Evolutionary conservation across 2,888 invertebrate species (phyloP), one percentile per base, ranked within the genome.

Genomic region (Invenusta paracnida): DNA sequence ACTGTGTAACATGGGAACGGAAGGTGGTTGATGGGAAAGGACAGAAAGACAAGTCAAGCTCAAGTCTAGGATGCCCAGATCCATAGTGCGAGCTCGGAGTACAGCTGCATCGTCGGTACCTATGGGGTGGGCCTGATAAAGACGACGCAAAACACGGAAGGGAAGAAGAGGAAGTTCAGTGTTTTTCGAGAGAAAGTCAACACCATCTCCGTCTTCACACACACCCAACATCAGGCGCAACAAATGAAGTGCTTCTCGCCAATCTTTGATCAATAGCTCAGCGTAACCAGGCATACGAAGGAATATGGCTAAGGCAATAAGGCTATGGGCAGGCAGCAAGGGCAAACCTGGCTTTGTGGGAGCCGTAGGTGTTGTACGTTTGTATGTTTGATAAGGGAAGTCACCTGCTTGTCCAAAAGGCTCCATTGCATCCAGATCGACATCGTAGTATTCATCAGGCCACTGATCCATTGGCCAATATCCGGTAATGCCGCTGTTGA

Each of bases 221-320:
- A 96, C 96, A 0, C 97, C 97, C 27, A 97, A 93, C 48, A 96
- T 95, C 83, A 97, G 93, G 1, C 96, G 93, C 88, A 97, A 92
- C 87, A 97, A 93, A 90, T 95, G 96, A 89, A 95, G 94, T 0
- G 97, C 97, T 87, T 95, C 94, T 88, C 90, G 89, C 88, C 95
- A 93, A 89, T 95, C 94, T 91, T 96, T 95, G 29, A 97, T 93
- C 87, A 97, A 91, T 79, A 96, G 95, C 90, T 95, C 96, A 0
- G 96, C 96, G 91, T 96, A 97, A 0, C 96, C 95, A 0, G 96
- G 96, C 89, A 97, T 92, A 88, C 96, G 93, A 28, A 97, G 93
- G 91, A 97, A 95, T 87, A 97, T 92, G 0, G 96, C 96, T 90
- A 97, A 95, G 17, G 96, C 96, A 0, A 96, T 94, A 88, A 97